Evolutionary conservation across 2,797 vertebrate species (phyloP), one percentile per base, ranked within the genome.

Genomic region (Coranthus polyacanthus): DNA sequence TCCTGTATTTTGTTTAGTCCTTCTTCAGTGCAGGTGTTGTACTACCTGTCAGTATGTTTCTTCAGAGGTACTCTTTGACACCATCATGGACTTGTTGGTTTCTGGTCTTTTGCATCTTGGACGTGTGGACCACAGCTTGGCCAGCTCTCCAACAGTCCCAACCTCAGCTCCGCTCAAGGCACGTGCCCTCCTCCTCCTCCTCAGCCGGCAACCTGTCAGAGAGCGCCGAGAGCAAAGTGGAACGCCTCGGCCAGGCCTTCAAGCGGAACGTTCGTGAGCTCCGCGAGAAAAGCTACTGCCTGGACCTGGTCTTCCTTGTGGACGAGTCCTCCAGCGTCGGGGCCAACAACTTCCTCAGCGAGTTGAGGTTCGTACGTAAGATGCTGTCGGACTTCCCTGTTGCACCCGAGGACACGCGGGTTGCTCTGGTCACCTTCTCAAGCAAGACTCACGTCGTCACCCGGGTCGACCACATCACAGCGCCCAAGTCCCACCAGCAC

Each of bases 301-400:
- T 99, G 83, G 97, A 98, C 88, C 92, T 98, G 75, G 96, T 98
- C 32, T 99, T 99, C 90, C 90, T 99, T 80, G 96, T 98, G 93
- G 97, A 98, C 24, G 97, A 98, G 93, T 98, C 97, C n/a, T 98
- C 97, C 58, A 98, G 97, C 43, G 96, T 98, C 73, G 97, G 97
- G 32, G 93, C 94, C 46, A 91, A 91, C 61, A 98, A 98, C 94
- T 98, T 99, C 90, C 93, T 92, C 79, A 98, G 94, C 68, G 97
- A 99, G 92, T 93, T 98, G 87, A 94, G 93, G 85, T 98, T 98
- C 67, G 94, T 99, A 3, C 95, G 95, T 72, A 99, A 99, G 94
- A 94, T 98, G 90, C 95, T 99, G 42, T 98, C 97, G 0, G 97
- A 98, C 93, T 98, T 99, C 84, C 97, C 97, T 0, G 97, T 98